A percentile compares a stretch with the other conserved stretches of the same genome.
phyloP scores from a whole-genome alignment of 2,888 invertebrate genomes.

The Melanostoma scalare region DNA sequence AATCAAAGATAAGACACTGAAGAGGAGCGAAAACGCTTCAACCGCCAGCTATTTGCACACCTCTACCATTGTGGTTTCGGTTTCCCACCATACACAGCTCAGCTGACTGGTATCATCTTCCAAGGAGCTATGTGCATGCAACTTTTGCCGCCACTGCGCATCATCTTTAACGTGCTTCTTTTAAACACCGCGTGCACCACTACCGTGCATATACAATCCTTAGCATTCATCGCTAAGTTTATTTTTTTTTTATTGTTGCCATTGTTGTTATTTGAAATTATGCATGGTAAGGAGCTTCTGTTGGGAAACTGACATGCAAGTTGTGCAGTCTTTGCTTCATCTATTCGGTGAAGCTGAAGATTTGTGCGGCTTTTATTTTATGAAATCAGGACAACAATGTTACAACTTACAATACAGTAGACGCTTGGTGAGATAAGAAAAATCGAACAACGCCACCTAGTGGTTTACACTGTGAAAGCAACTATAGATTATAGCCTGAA shows the following conservation, averaged over 20 bases:
- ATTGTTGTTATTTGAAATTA: slow-evolving; percentile 62
- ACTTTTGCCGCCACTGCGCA: slow-evolving; percentile 42
- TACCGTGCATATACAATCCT: slow-evolving; percentile 16
- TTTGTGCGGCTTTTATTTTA: no score
- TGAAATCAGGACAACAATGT: no score
- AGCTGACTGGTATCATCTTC: slow-evolving; percentile 15
- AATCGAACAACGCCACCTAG: no score
- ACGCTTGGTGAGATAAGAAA: no score
- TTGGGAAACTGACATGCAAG: slow-evolving; percentile 37
- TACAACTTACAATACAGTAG: no score
- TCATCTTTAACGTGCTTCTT: slow-evolving; percentile 51
- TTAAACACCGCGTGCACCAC: slow-evolving; percentile 15
- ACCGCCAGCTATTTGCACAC: slow-evolving; percentile 65
- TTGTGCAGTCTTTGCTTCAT: slow-evolving; percentile 8
- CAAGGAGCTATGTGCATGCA: slow-evolving; percentile 22
- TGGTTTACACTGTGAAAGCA: no score
- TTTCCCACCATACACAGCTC: slow-evolving; percentile 21
- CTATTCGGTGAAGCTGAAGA: background rate
- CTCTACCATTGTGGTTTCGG: slow-evolving; percentile 28
- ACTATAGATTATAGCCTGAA: no score
- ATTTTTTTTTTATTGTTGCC: slow-evolving; percentile 48
- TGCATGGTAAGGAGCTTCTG: slow-evolving; percentile 53
- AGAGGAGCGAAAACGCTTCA: slow-evolving; percentile 64
- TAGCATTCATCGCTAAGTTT: slow-evolving; percentile 42
- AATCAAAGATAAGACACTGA: slow-evolving; percentile 65